A percentile compares a stretch with the other conserved stretches of the same genome.
phyloP scores from a whole-genome alignment of 1,140 invertebrate species.

The Drosophila neocordata region DNA sequence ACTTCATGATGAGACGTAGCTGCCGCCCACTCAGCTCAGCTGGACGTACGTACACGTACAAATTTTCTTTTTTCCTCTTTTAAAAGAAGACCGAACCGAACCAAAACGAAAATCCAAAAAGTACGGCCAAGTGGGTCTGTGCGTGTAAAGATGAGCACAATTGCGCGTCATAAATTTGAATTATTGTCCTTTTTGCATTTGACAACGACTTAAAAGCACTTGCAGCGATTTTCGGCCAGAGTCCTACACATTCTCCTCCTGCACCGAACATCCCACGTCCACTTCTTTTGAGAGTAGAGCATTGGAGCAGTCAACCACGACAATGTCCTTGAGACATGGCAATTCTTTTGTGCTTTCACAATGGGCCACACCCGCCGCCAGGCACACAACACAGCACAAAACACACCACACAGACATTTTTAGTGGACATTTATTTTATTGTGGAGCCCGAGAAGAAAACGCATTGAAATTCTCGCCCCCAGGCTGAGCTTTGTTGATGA shows the following conservation, averaged over 20 bases:
- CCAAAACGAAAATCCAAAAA: conserved; percentile 5
- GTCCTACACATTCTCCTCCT: conserved; percentile 33
- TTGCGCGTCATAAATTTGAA: conserved; percentile 79
- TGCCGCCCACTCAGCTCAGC: conserved; percentile 49
- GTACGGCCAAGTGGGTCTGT: conserved; percentile 46
- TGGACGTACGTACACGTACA: conserved; percentile 56
- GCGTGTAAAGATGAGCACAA: conserved; percentile 69
- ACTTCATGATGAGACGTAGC: conserved; percentile 63
- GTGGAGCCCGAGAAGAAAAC: conserved; percentile 65
- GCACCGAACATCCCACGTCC: conserved; percentile 10
- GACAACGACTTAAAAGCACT: conserved; percentile 79
- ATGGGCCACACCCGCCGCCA: conserved; percentile 3
- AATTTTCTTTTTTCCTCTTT: conserved; percentile 66
- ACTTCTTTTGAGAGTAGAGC: conserved; percentile 27
- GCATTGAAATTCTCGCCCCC: conserved; percentile 70
- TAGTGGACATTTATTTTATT: conserved; percentile 79
- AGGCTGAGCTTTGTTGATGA: conserved; percentile 67
- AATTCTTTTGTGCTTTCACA: conserved; percentile 49
- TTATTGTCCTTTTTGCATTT: conserved; percentile 79
- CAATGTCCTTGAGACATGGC: conserved; percentile 73
- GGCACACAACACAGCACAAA: conserved; percentile 42
- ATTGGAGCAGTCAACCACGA: conserved; percentile 59
- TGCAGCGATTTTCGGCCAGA: conserved; percentile 74
- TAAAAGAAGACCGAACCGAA: conserved; percentile 32
- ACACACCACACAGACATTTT: conserved; percentile 60